Evolutionary conservation across 2,888 invertebrate genomes (phyloP).

Genomic region (Temnothorax unifasciatus): DNA sequence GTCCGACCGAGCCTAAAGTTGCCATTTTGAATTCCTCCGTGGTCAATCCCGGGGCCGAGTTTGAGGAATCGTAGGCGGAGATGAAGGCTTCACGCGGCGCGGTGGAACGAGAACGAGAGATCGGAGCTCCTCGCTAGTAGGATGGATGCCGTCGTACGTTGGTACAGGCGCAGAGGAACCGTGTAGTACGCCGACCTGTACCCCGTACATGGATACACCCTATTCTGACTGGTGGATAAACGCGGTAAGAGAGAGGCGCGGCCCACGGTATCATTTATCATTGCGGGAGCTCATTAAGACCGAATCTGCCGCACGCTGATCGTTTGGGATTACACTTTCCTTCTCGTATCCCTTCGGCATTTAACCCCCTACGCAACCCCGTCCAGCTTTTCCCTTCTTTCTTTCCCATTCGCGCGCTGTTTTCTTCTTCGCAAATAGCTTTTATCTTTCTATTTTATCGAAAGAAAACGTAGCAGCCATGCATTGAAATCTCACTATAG

Average conservation of each 20-base stretch:
- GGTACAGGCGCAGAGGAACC: slow-evolving; percentile 66
- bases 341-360: slow-evolving; percentile 72
- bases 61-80: slow-evolving; percentile 86
- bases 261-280: slow-evolving; percentile 87
- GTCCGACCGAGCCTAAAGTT: slow-evolving; percentile 67
- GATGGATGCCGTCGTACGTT: slow-evolving; percentile 72
- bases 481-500: slow-evolving; percentile 36
- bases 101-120: slow-evolving; percentile 71
- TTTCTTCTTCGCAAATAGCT: slow-evolving; percentile 19
- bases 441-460: slow-evolving; percentile 12
- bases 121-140: slow-evolving; percentile 72
- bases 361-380: slow-evolving; percentile 72
- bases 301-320: slow-evolving; percentile 86
- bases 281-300: slow-evolving; percentile 87
- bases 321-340: slow-evolving; percentile 82
- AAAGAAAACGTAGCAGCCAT: slow-evolving; percentile 25
- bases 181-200: slow-evolving; percentile 67
- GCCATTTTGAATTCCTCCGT: slow-evolving; percentile 83
- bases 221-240: slow-evolving; percentile 78
- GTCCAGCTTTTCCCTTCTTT: slow-evolving; percentile 36
- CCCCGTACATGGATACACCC: slow-evolving; percentile 75
- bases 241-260: slow-evolving; percentile 85
- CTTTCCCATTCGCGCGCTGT: slow-evolving; percentile 29
- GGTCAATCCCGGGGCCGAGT: slow-evolving; percentile 79
- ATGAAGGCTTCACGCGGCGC: slow-evolving; percentile 83